Base-by-base conservation (phyloP, 2,888 invertebrate species). In the Perizoma affinitatum region DNA sequence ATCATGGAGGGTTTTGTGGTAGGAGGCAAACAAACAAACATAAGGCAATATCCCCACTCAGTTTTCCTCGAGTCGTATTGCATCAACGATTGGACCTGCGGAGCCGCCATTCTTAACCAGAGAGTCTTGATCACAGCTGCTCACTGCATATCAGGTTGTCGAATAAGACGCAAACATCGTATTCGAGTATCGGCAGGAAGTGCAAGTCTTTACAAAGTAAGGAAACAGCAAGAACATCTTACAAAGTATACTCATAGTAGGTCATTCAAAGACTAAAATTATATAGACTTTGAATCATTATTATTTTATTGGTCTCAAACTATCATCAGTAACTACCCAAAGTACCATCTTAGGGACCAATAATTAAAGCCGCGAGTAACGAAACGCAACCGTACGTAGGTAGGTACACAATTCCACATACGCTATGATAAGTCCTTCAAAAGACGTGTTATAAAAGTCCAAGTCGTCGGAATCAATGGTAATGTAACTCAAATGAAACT, bases 81-180 rank as follows among this genome's bases (percentile, higher is more conserved):
- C 41, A 9, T 5, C 0, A 7, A 5, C 0, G 5, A 34, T 4
- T 74, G 66, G 70, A 64, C 69, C 0, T 82, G 78, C 46, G 77
- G 79, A 0, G 61, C 71, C 0, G 71, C 80, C 0, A 58, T 80
- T 6, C 40, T 81, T 22, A 79, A 76, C 43, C 78, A 79, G 33
- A 52, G 55, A 6, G 41, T 79, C 0, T 4, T 74, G 5, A 9
- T 80, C 10, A 78, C 81, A 0, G 77, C 78, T 0, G 78, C 70
- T 0, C 78, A 78, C 40, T 79, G 80, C 49, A 0, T 77, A 0
- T 5, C 22, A 0, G 49, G 22, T 0, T 72, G 73, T 8, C 6
- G 48, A 4, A 4, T 51, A 1, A 8, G 10, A 8, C 8, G 9
- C 1, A 22, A 49, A 0, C 50, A 63, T 55, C 6, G 4, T 40